phyloP scores from a whole-genome alignment of 2,113 vertebrate species.

The Urocitellus parryii region DNA sequence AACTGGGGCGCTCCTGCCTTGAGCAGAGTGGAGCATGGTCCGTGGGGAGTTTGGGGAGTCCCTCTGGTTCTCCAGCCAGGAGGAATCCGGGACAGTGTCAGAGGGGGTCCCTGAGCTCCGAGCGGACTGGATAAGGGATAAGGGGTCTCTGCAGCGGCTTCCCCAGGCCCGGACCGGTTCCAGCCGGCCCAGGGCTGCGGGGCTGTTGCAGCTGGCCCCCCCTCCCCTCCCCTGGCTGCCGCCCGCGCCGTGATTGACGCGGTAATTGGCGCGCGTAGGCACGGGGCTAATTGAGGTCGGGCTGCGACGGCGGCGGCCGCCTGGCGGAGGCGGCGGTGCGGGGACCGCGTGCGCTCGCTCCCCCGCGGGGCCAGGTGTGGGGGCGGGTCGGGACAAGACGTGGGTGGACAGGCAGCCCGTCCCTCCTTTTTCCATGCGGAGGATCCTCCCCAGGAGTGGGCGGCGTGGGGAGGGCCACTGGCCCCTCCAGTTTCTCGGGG shows the following conservation, averaged over 20 bases:
- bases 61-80: background rate
- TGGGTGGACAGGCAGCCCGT: background rate
- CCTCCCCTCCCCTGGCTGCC: background rate
- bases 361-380: background rate
- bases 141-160: too few species aligned
- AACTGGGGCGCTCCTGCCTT: background rate
- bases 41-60: too few species aligned
- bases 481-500: background rate
- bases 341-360: background rate
- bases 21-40: accelerated
- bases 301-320: background rate
- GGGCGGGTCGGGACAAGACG: background rate
- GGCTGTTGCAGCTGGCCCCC: background rate
- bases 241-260: slow-evolving; percentile 66
- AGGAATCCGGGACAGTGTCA: background rate
- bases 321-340: accelerated
- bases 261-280: slow-evolving; percentile 75
- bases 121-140: background rate
- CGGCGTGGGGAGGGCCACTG: background rate
- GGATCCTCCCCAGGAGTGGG: background rate
- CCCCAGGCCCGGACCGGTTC: background rate
- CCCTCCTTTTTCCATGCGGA: background rate
- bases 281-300: slow-evolving; percentile 79
- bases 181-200: background rate
- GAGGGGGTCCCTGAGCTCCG: background rate